Base-by-base conservation (phyloP, 1,140 invertebrate genomes). In the Conus betulinus region DNA sequence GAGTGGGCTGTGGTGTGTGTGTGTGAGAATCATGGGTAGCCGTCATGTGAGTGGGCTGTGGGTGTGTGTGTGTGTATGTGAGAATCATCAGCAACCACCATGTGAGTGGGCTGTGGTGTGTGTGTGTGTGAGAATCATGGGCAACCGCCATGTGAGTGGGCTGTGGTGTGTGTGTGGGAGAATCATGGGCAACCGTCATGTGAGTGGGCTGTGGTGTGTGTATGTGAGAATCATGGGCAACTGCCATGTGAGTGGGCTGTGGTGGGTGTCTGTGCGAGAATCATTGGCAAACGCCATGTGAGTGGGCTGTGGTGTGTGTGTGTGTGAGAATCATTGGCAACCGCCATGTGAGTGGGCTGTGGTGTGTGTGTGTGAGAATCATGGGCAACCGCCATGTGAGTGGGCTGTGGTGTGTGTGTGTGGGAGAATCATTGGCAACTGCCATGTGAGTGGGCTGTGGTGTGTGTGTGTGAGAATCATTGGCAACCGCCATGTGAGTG, bases 11-110 rank as follows among this genome's bases (percentile, higher is more conserved):
- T 13, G 82, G n/a, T n/a, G 55, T 52, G 23, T 53, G n/a, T 84
- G 55, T 52, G 52, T 0, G 39, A 39, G 39, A 39, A 39, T 39
- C 39, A 20, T 74, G 71, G n/a, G 25, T 3, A 23, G 3, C 71
- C 25, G 71, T 2, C 20, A 25, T 20, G 71, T 25, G 39, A 39
- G 51, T 25, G 76, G 57, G 8, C 8, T 60, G 57, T 60, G 57
- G 8, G 57, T 1, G 57, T 60, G 57, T 60, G 39, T 39, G 39
- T n/a, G n/a, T n/a, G n/a, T n/a, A n/a, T n/a, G n/a, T n/a, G n/a
- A n/a, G n/a, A n/a, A n/a, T n/a, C n/a, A n/a, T n/a, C n/a, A 3
- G 98, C 10, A 97, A 99, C 94, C 96, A 97, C 78, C 97, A 97
- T 91, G 96, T 96, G 93, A 94, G 93, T 91, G 71, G 39, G 85